Conservation (phyloP, 2,797 vertebrate genomes). For the Argyrosomus regius region DNA sequence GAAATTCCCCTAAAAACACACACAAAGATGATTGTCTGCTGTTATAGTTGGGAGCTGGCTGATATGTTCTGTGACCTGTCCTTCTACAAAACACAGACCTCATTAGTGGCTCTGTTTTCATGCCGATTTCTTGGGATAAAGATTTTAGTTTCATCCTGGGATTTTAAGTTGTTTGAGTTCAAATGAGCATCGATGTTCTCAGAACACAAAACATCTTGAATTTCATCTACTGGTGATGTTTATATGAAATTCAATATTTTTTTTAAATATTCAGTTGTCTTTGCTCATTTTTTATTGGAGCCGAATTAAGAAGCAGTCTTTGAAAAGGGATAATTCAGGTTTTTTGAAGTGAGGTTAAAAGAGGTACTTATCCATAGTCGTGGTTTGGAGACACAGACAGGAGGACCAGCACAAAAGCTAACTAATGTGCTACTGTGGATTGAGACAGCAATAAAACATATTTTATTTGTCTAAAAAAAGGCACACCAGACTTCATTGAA, state of each 20-base stretch:
- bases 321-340: too few relatives aligned
- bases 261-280: not conserved
- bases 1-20: slow-evolving; percentile 40
- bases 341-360: too few relatives aligned
- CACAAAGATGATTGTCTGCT: slow-evolving; percentile 19
- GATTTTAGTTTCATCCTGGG: not conserved
- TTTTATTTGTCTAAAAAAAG: too few relatives aligned
- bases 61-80: not conserved
- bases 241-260: not conserved
- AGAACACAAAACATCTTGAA: too few relatives aligned
- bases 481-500: too few relatives aligned
- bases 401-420: too few relatives aligned
- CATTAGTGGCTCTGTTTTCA: not conserved
- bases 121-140: not conserved
- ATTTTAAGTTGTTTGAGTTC: not conserved
- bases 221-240: not conserved
- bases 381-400: too few relatives aligned
- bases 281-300: not conserved
- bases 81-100: not conserved
- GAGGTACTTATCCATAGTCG: too few relatives aligned
- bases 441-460: too few relatives aligned
- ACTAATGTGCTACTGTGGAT: too few relatives aligned
- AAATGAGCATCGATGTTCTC: not conserved
- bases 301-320: not conserved
- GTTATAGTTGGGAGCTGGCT: not conserved